These are phyloP conservation scores for Eupeodes luniger DNA, from an alignment of 2,888 invertebrate genomes.

Conservation along the genomic window DNA sequence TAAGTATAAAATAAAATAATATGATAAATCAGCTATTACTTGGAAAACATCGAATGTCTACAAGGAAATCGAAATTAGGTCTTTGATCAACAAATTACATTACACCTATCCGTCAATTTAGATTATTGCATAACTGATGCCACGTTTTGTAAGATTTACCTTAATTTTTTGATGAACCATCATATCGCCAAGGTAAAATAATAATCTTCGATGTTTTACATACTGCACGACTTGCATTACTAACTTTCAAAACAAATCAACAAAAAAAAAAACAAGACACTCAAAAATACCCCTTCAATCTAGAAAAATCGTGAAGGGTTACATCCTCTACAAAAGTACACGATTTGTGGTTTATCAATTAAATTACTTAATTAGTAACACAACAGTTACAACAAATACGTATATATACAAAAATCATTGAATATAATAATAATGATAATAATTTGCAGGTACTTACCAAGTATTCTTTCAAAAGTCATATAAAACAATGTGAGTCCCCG, in stretches of 20 bases:
- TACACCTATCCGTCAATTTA: neutral
- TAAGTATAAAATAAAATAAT: too few species aligned
- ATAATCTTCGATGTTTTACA: neutral
- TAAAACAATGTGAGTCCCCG: conserved; percentile 87
- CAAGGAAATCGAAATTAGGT: too few species aligned
- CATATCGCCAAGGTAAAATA: too few species aligned
- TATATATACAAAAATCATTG: neutral
- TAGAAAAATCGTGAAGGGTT: neutral
- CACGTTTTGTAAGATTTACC: neutral
- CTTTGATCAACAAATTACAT: too few species aligned
- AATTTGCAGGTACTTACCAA: conserved; percentile 88
- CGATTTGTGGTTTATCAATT: neutral
- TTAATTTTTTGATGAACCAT: too few species aligned
- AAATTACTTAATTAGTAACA: neutral
- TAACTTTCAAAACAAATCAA: too few species aligned
- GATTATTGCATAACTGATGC: neutral
- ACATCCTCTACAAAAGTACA: neutral
- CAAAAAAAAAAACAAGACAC: neutral
- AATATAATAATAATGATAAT: neutral
- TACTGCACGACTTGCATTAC: too few species aligned
- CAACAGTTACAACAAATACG: neutral
- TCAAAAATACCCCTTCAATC: neutral
- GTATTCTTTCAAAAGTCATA: conserved; percentile 98
- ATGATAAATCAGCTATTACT: too few species aligned
- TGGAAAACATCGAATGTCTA: too few species aligned